Evolutionary conservation across 2,113 vertebrate species (phyloP).

Genomic region (Prunella himalayana): DNA sequence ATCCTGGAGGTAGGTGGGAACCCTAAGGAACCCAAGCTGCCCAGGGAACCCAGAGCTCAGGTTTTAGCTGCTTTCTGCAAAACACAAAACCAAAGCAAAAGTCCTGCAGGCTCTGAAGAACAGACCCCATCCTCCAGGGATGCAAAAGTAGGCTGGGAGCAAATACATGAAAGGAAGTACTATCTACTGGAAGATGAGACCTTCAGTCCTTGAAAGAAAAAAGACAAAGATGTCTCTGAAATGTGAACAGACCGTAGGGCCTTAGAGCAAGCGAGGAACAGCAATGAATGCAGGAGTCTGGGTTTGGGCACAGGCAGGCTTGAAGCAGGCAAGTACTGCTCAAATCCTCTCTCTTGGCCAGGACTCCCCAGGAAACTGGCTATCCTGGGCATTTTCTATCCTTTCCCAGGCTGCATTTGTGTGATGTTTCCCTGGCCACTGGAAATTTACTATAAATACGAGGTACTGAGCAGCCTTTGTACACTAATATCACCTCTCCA

Average conservation of each 20-base stretch:
- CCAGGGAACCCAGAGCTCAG: background rate
- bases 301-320: background rate
- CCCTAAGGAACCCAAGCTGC: background rate
- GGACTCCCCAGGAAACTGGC: background rate
- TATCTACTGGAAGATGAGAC: background rate
- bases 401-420: background rate
- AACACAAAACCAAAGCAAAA: background rate
- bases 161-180: background rate
- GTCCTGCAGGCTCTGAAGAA: background rate
- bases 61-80: background rate
- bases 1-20: background rate
- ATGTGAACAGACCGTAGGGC: background rate
- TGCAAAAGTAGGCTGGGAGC: background rate
- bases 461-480: background rate
- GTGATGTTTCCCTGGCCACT: background rate
- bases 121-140: background rate
- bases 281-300: background rate
- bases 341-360: background rate
- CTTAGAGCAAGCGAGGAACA: background rate
- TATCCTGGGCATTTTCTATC: background rate
- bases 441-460: conserved; percentile 49
- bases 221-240: background rate
- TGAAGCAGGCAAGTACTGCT: background rate
- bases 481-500: background rate
- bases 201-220: background rate